These are phyloP conservation scores for Phasianus colchicus DNA, from an alignment of 2,113 vertebrate genomes.

Conservation along the genomic window DNA sequence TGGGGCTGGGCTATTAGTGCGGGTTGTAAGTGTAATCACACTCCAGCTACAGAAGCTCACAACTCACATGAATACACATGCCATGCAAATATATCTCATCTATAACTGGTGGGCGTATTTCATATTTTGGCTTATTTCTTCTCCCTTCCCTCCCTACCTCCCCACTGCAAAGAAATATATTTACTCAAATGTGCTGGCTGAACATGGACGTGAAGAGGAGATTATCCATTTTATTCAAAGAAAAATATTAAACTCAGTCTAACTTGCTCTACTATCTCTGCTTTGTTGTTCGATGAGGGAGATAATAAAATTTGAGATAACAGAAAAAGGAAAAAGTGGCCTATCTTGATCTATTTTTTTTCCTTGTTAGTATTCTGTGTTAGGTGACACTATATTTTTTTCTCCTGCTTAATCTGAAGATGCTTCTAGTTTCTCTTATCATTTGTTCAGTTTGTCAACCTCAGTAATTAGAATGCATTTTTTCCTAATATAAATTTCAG, in stretches of 20 bases:
- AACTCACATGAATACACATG: background rate
- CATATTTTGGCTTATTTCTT: background rate
- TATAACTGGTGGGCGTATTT: background rate
- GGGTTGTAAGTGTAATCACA: background rate
- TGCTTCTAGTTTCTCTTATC: background rate
- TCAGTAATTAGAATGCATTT: background rate
- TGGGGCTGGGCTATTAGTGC: rapidly evolving
- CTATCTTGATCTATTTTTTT: background rate
- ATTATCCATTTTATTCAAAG: background rate
- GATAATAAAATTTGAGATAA: conserved; percentile 43
- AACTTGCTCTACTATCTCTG: background rate
- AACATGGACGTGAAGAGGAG: background rate
- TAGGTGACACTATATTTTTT: background rate
- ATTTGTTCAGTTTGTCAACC: background rate
- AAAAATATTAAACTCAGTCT: background rate
- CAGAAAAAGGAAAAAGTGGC: background rate
- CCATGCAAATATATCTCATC: background rate
- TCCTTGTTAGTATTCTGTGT: background rate
- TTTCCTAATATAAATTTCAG: background rate
- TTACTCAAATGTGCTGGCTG: background rate
- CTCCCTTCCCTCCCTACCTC: background rate
- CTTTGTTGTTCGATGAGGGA: conserved; percentile 14
- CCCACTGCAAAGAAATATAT: background rate
- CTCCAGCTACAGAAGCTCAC: background rate
- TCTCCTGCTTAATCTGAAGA: background rate